Base-by-base conservation (phyloP, 1,140 invertebrate species). In the Brachionus sp. region DNA sequence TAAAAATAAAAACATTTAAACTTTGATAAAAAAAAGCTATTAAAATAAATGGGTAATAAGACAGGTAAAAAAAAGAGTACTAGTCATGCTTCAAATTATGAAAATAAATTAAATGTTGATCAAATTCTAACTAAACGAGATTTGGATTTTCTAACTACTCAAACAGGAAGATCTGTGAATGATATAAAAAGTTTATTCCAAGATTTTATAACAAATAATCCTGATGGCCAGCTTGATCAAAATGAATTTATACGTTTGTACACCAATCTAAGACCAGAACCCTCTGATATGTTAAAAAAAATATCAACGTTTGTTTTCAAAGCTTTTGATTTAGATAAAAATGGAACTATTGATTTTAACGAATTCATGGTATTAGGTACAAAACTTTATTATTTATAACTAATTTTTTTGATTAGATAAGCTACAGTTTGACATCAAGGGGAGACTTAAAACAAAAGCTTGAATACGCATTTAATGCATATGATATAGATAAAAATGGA, bases 401-500 rank as follows among this genome's bases (percentile, higher is more conserved):
- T 44, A 77, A 62, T 66, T 37, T 66, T n/a, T 33, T 66, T 13
- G n/a, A n/a, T 70, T 37, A 70, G 66, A 70, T 70, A 4, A 70
- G 66, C 33, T 80, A 80, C 10, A 80, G 77, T 42, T 50, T 80
- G 25, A 80, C 77, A 10, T 35, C 62, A 42, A 62, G 80, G 19
- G 80, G 80, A 44, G 80, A 82, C 12, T 46, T 82, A 12, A 66
- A 37, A 68, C 23, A 39, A 82, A 66, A 66, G 25, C 50, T 82
- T 16, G 35, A 82, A 4, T 82, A 82, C 37, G 57, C 57, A 35
- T 82, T 82, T 82, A 66, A 37, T 42, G 10, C 23, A 12, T 82
- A 82, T 37, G 80, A 82, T 53, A 29, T 7, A 16, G 80, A 82
- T 29, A 66, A 66, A 42, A 70, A 68, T 70, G 80, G 80, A 9